phyloP scores from a whole-genome alignment of 2,797 vertebrate species.

The Tragelaphus oryx region DNA sequence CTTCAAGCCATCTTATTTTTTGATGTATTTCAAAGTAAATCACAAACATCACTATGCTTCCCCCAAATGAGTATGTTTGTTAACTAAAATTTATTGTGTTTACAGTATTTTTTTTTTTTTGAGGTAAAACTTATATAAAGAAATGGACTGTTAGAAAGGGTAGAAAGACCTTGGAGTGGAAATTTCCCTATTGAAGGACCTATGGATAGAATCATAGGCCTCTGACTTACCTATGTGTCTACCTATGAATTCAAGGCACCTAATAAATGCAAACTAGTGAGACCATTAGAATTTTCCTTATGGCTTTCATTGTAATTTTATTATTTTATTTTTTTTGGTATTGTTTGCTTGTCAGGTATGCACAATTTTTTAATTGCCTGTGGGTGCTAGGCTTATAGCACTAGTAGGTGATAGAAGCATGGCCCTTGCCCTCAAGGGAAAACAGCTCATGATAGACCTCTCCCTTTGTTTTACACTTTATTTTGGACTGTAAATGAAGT shows the following conservation, averaged over 20 bases:
- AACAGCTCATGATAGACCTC: not conserved
- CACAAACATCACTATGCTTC: not conserved
- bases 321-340: not conserved
- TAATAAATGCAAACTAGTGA: not conserved
- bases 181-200: not conserved
- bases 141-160: not conserved
- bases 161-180: not conserved
- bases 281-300: not conserved
- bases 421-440: not conserved
- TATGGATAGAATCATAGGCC: not conserved
- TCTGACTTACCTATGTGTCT: not conserved
- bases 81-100: not conserved
- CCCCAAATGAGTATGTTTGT: not conserved
- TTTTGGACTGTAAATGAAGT: not conserved
- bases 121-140: not conserved
- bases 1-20: not conserved
- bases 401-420: not conserved
- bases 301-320: not conserved
- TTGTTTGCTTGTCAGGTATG: not conserved
- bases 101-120: not conserved
- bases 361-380: not conserved
- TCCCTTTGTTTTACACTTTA: conserved; percentile 9
- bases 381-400: not conserved
- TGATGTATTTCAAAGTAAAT: conserved; percentile 24
- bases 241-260: not conserved